phyloP scores from a whole-genome alignment of 2,888 invertebrate genomes.

The Sinopyrophorus schimmeli region DNA sequence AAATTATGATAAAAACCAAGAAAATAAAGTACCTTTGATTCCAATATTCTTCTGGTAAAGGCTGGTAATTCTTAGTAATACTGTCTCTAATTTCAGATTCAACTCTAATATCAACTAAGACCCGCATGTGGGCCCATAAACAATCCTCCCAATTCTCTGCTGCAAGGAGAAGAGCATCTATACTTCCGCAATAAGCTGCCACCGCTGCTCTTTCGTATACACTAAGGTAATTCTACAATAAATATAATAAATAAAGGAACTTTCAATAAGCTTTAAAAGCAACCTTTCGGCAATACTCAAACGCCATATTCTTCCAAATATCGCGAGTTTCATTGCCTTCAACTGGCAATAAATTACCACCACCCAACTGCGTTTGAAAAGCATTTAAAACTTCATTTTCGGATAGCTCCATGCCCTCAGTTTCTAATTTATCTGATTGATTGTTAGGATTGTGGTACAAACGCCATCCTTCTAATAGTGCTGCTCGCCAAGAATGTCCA shows the following conservation, averaged over 20 bases:
- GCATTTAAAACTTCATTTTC: conserved; percentile 68
- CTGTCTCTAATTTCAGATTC: conserved; percentile 74
- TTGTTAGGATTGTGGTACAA: conserved; percentile 85
- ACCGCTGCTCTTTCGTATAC: conserved; percentile 69
- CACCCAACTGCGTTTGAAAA: too few species aligned
- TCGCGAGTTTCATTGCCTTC: conserved; percentile 84
- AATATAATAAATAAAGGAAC: neutral
- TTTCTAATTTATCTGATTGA: conserved; percentile 49
- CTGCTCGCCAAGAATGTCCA: conserved; percentile 92
- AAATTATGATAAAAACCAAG: too few species aligned
- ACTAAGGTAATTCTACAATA: conserved; percentile 59
- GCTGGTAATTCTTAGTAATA: conserved; percentile 59
- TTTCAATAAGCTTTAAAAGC: neutral
- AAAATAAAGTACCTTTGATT: conserved; percentile 55
- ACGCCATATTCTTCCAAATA: conserved; percentile 76
- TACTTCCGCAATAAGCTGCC: conserved; percentile 81
- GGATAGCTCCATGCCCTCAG: conserved; percentile 41
- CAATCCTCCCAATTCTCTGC: conserved; percentile 88
- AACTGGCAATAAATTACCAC: conserved; percentile 47
- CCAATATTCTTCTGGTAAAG: conserved; percentile 71
- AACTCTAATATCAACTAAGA: conserved; percentile 81
- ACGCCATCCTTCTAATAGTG: conserved; percentile 88
- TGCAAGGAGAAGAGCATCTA: conserved; percentile 73
- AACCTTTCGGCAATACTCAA: conserved; percentile 57
- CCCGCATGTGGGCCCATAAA: conserved; percentile 84